A percentile compares a stretch with the other conserved stretches of the same genome.
Conservation (phyloP, 2,888 invertebrate species). For the Leucozona laternaria region DNA sequence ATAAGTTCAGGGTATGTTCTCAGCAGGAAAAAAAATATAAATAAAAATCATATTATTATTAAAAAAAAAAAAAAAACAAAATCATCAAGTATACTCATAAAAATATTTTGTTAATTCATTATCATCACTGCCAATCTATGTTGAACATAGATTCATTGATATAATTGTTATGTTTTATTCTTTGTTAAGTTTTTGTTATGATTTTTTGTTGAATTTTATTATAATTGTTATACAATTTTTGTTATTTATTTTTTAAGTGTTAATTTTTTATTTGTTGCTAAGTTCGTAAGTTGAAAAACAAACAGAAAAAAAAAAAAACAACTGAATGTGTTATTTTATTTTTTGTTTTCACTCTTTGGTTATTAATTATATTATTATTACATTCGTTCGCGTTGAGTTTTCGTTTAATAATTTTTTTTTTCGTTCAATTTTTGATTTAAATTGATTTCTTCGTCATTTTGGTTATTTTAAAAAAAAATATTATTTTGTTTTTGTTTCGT, state of each 20-base stretch:
- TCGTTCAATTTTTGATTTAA: slow-evolving; percentile 56
- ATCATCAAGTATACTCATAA: slow-evolving; percentile 63
- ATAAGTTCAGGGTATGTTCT: slow-evolving; percentile 67
- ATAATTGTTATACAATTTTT: slow-evolving; percentile 51
- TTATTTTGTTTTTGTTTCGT: slow-evolving; percentile 6
- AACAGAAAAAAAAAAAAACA: slow-evolving; percentile 24
- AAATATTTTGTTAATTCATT: slow-evolving; percentile 50
- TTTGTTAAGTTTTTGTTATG: slow-evolving; percentile 33
- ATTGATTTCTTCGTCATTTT: slow-evolving; percentile 18
- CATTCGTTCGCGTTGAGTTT: slow-evolving; percentile 69
- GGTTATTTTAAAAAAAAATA: slow-evolving; percentile 10
- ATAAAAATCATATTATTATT: slow-evolving; percentile 15
- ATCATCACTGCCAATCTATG: slow-evolving; percentile 63
- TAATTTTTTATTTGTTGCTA: slow-evolving; percentile 70
- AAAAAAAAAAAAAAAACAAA: slow-evolving; percentile 34
- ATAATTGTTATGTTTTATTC: slow-evolving; percentile 26
- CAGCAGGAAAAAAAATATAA: slow-evolving; percentile 57
- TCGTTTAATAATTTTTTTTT: slow-evolving; percentile 71
- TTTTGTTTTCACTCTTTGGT: slow-evolving; percentile 75
- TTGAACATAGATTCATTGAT: slow-evolving; percentile 50
- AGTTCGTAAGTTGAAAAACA: slow-evolving; percentile 62
- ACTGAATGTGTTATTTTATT: slow-evolving; percentile 69
- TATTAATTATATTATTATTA: slow-evolving; percentile 35
- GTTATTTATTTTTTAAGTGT: slow-evolving; percentile 53
- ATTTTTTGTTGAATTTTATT: slow-evolving; percentile 38